Percentiles rank a stretch among this genome's conserved stretches.
phyloP scores from a whole-genome alignment of 2,113 vertebrate genomes.

The Myotis brandtii region DNA sequence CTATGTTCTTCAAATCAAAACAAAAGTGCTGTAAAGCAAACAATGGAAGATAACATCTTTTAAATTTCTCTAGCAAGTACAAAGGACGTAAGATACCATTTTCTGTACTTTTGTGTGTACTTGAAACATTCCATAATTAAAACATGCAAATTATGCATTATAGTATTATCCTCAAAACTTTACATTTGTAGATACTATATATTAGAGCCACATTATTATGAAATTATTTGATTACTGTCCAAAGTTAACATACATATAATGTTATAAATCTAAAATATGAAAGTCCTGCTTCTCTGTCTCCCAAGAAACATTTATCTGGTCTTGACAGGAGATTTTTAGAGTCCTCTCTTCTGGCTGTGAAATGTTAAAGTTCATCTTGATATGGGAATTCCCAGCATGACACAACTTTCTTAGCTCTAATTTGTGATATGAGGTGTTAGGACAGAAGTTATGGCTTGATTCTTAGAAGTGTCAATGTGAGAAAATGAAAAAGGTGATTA shows the following conservation, averaged over 20 bases:
- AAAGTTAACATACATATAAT: neutral
- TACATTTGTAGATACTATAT: neutral
- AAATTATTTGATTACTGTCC: neutral
- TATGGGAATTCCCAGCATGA: neutral
- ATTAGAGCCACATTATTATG: neutral
- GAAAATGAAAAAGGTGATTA: slow-evolving; percentile 23
- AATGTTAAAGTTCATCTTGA: slow-evolving; percentile 2
- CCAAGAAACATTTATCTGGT: neutral
- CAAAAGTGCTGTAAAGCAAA: neutral
- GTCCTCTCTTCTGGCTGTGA: neutral
- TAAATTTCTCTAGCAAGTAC: neutral
- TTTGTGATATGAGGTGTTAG: neutral
- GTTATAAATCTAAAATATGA: neutral
- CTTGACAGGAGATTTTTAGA: neutral
- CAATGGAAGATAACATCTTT: neutral
- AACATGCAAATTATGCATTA: neutral
- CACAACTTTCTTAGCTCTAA: neutral
- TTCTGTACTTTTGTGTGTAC: neutral
- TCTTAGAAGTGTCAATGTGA: neutral
- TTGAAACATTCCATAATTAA: slow-evolving; percentile 2
- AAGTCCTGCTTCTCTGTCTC: neutral
- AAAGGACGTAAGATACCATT: neutral
- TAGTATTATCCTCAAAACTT: neutral
- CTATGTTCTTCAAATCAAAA: neutral
- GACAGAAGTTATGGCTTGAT: slow-evolving; percentile 1